A percentile compares a stretch with the other conserved stretches of the same genome.
Conservation (phyloP, 92 coral and sea anemone species). For the Umimayanthus kanabou region DNA sequence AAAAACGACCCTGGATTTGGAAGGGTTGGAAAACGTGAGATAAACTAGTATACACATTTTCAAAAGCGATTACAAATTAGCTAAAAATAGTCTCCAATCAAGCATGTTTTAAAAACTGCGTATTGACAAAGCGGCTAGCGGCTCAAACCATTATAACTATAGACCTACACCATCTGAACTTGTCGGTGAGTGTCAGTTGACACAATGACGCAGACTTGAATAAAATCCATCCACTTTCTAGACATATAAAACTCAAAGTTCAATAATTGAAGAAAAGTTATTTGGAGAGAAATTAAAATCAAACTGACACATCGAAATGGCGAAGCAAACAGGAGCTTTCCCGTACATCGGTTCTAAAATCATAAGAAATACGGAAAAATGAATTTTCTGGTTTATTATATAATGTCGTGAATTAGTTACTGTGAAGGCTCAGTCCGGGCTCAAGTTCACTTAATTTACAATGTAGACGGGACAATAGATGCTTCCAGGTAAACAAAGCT, state of each 20-base stretch:
- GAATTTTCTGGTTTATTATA: not conserved
- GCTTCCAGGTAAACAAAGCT: not conserved
- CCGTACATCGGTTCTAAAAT: not conserved
- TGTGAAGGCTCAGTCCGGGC: not conserved
- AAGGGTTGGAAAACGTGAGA: not conserved
- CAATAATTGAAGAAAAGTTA: not conserved
- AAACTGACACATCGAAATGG: not conserved
- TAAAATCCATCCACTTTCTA: not conserved
- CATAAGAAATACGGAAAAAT: too few species aligned
- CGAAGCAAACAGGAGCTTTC: not conserved
- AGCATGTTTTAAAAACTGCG: not conserved
- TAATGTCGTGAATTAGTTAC: not conserved
- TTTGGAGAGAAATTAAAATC: not conserved
- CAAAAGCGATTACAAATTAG: not conserved
- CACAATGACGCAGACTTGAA: not conserved
- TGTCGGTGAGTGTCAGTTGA: not conserved
- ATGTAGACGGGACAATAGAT: conserved; percentile 1
- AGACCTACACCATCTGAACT: not conserved
- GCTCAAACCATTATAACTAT: not conserved
- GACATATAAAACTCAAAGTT: not conserved
- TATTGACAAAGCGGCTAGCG: not conserved
- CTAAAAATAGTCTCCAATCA: not conserved
- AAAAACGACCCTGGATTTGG: not conserved
- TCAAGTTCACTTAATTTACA: not conserved
- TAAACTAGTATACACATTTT: too few species aligned